These are phyloP conservation scores for Geotrupes spiniger DNA, from an alignment of 2,888 invertebrate species.

Conservation along the genomic window DNA sequence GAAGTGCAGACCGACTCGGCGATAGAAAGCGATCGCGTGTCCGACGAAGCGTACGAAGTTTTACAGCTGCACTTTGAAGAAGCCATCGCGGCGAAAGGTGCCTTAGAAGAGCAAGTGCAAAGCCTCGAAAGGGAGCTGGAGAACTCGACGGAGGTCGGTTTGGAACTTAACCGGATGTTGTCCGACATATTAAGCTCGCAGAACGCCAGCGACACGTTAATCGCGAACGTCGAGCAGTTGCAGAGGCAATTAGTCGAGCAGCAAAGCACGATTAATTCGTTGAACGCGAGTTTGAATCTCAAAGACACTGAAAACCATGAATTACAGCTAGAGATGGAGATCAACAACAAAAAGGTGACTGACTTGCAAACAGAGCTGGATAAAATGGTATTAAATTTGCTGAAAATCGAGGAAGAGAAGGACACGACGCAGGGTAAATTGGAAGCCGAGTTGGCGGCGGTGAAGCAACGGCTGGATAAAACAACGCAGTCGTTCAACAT, in stretches of 20 bases:
- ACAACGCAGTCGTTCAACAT: constrained; percentile 37
- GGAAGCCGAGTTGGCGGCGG: constrained; percentile 40
- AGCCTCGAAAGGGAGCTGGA: constrained; percentile 73
- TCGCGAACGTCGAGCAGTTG: constrained; percentile 64
- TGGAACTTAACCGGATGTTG: constrained; percentile 70
- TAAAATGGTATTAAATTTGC: constrained; percentile 43
- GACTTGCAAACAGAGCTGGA: constrained; percentile 47
- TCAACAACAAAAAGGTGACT: constrained; percentile 43
- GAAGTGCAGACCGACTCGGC: constrained; percentile 16
- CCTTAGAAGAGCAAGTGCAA: constrained; percentile 65
- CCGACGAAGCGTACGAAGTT: constrained; percentile 61
- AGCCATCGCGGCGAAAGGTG: constrained; percentile 44
- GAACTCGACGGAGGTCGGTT: constrained; percentile 74
- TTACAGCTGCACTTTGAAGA: constrained; percentile 64
- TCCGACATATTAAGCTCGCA: constrained; percentile 67
- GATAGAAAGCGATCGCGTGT: constrained; percentile 32
- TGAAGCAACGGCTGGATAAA: constrained; percentile 38
- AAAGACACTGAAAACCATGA: constrained; percentile 58
- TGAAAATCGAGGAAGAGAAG: constrained; percentile 49
- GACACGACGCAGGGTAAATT: constrained; percentile 43
- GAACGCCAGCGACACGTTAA: constrained; percentile 61
- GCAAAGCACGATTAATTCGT: constrained; percentile 56
- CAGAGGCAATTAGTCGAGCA: constrained; percentile 65
- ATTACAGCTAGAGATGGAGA: constrained; percentile 48
- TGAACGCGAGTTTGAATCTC: constrained; percentile 53